Conservation (phyloP, 2,888 invertebrate species). For the Amiota mariae region DNA sequence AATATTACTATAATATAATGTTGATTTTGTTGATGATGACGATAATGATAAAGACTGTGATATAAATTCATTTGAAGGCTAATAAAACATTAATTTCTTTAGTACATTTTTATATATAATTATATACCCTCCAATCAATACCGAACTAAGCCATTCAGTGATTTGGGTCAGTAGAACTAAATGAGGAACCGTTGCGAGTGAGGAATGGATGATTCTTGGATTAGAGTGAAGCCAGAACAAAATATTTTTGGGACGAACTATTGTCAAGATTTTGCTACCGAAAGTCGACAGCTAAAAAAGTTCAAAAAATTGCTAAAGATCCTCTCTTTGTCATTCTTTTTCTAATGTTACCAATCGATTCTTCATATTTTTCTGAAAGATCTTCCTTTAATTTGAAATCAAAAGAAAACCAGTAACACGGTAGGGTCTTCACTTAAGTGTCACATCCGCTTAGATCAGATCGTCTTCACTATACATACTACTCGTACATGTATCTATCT, state of each 20-base stretch:
- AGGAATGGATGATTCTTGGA: too few species aligned
- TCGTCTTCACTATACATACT: neutral
- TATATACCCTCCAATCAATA: too few species aligned
- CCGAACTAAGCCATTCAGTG: too few species aligned
- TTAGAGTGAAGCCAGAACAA: too few species aligned
- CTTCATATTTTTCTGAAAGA: neutral
- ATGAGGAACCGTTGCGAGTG: too few species aligned
- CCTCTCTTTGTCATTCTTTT: too few species aligned
- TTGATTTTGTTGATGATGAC: constrained; percentile 43
- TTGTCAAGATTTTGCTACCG: too few species aligned
- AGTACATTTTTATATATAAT: constrained; percentile 35
- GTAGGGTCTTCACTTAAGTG: constrained; percentile 11
- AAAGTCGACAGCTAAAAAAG: too few species aligned
- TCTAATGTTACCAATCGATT: neutral
- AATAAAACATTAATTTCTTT: constrained; percentile 67
- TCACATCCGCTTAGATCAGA: neutral
- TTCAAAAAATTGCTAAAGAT: too few species aligned
- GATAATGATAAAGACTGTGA: constrained; percentile 44
- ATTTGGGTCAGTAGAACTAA: too few species aligned
- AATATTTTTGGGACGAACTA: too few species aligned
- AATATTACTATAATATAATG: constrained; percentile 29
- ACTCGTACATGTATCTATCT: neutral
- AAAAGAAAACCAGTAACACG: neutral
- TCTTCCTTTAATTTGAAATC: too few species aligned
- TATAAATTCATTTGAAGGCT: constrained; percentile 55